phyloP scores from a whole-genome alignment of 2,888 invertebrate species.

The Amiota mariae region DNA sequence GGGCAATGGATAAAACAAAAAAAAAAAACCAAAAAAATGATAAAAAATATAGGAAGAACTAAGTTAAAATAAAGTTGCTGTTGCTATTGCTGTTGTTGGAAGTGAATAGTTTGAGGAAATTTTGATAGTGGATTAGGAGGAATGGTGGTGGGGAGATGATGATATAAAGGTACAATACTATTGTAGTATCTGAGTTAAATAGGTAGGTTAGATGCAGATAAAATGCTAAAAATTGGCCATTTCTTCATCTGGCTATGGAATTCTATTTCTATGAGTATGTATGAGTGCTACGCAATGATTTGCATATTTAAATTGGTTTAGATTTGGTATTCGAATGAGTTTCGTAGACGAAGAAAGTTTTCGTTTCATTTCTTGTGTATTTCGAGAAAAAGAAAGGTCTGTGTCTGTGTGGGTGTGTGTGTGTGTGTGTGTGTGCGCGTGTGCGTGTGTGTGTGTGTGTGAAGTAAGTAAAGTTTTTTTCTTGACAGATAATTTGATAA shows the following conservation, averaged over 20 bases:
- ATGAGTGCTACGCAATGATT: conserved; percentile 41
- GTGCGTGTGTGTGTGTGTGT: too few species aligned
- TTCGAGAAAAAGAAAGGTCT: conserved; percentile 46
- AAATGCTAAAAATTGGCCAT: conserved; percentile 50
- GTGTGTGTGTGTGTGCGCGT: too few species aligned
- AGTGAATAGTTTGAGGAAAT: conserved; percentile 13
- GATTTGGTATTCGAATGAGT: conserved; percentile 1
- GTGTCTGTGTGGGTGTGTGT: too few species aligned
- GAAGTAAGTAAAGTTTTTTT: too few species aligned
- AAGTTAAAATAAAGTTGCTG: conserved; percentile 60
- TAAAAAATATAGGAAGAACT: conserved; percentile 41
- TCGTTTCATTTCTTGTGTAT: conserved; percentile 53
- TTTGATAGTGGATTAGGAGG: not conserved
- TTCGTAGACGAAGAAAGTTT: conserved; percentile 45
- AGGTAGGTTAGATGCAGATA: too few species aligned
- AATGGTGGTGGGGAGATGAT: too few species aligned
- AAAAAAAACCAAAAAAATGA: conserved; percentile 15
- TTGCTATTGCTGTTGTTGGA: not conserved
- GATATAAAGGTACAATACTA: too few species aligned
- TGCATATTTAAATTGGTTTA: conserved; percentile 44
- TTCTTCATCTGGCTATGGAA: conserved; percentile 13
- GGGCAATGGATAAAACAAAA: conserved; percentile 32
- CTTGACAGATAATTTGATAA: too few species aligned
- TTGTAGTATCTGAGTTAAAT: too few species aligned
- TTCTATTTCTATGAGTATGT: conserved; percentile 32